phyloP scores from a whole-genome alignment of 2,113 vertebrate species.

The Melanerpes formicivorus region DNA sequence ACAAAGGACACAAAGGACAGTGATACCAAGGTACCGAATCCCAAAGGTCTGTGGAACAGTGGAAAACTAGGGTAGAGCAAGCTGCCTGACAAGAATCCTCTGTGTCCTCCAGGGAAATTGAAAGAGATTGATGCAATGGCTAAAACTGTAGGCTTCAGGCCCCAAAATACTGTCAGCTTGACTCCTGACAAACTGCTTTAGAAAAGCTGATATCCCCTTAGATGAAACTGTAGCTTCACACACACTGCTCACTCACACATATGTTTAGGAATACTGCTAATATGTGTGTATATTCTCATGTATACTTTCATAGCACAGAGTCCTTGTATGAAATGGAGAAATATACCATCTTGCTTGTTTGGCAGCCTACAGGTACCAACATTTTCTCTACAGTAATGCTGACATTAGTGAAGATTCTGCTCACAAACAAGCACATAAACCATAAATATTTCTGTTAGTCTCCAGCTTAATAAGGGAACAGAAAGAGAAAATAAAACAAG shows the following conservation, averaged over 20 bases:
- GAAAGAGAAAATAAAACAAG: background rate
- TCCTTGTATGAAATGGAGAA: background rate
- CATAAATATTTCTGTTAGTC: background rate
- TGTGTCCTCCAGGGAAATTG: background rate
- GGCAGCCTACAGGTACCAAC: background rate
- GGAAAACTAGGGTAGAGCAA: background rate
- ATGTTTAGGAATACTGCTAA: background rate
- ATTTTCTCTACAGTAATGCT: background rate
- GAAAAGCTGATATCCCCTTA: background rate
- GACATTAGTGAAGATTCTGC: background rate
- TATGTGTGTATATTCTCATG: accelerated
- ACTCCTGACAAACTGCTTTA: background rate
- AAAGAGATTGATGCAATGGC: background rate
- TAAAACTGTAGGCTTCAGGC: background rate
- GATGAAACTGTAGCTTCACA: background rate
- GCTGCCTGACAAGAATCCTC: background rate
- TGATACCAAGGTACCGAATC: background rate
- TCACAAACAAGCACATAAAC: background rate
- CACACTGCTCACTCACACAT: background rate
- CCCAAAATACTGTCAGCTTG: background rate
- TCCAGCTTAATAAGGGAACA: background rate
- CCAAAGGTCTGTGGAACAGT: background rate
- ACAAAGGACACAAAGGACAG: background rate
- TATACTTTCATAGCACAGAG: background rate
- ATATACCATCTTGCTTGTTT: background rate